Evolutionary conservation across 2,797 vertebrate species (phyloP).

Genomic region (Chiroxiphia lanceolata): DNA sequence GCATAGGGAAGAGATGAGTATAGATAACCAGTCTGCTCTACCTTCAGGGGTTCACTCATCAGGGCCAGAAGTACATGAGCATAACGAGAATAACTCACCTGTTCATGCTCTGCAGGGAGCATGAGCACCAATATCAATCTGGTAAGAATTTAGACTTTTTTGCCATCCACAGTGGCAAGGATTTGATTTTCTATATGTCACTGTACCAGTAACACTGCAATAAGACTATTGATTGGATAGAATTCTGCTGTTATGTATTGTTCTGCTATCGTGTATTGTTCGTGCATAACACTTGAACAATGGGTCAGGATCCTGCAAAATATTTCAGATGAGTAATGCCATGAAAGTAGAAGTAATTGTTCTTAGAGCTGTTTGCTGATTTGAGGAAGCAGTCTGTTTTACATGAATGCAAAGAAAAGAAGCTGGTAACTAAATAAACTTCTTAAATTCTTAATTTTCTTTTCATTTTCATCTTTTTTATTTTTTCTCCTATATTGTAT

Average conservation of each 20-base stretch:
- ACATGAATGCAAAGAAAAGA: not conserved
- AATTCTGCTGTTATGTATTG: not conserved
- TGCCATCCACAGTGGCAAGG: not conserved
- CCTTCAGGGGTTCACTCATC: not conserved
- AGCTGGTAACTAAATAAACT: not conserved
- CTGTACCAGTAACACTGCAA: not conserved
- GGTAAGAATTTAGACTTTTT: not conserved
- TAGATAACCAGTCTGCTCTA: not conserved
- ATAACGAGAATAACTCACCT: not conserved
- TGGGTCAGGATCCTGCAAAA: not conserved
- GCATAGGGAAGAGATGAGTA: not conserved
- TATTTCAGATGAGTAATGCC: not conserved
- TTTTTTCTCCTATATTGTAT: not conserved
- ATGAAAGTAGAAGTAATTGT: not conserved
- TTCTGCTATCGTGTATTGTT: not conserved
- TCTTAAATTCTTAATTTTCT: not conserved
- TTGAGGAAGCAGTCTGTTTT: not conserved
- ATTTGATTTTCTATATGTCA: not conserved
- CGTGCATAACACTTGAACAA: not conserved
- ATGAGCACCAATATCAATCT: not conserved
- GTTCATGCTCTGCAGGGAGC: not conserved
- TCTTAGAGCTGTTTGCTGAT: not conserved
- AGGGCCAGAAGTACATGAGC: not conserved
- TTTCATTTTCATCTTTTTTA: not conserved
- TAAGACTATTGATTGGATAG: not conserved